A percentile compares a stretch with the other conserved stretches of the same genome.
phyloP scores from a whole-genome alignment of 2,888 invertebrate species.

The Leptarthrus brevirostris region DNA sequence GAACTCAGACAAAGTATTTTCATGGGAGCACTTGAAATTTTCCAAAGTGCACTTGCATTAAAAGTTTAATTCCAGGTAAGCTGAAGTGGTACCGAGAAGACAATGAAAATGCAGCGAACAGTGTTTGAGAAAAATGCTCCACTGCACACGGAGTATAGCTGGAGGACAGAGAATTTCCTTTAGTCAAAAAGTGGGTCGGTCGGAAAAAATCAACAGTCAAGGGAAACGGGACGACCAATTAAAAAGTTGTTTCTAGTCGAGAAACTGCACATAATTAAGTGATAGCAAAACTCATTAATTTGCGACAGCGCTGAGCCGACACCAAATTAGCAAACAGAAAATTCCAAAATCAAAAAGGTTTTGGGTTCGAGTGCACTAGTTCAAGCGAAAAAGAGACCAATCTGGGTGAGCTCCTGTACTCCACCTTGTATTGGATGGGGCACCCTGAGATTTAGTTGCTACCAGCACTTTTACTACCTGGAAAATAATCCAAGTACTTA shows the following conservation, averaged over 20 bases:
- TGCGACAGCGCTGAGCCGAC: background rate
- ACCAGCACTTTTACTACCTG: constrained; percentile 27
- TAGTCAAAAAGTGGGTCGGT: background rate
- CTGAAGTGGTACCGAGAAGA: background rate
- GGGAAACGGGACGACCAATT: constrained; percentile 1
- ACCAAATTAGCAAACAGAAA: constrained; percentile 13
- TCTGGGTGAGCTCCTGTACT: too few species aligned
- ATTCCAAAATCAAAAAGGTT: background rate
- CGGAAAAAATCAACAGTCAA: constrained; percentile 10
- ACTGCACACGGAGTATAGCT: background rate
- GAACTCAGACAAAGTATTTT: constrained; percentile 28
- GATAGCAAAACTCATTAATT: constrained; percentile 14
- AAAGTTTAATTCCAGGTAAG: constrained; percentile 46
- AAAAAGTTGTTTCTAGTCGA: constrained; percentile 27
- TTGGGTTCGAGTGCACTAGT: background rate
- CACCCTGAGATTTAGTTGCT: constrained; percentile 16
- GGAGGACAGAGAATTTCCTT: constrained; percentile 1
- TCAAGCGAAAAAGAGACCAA: too few species aligned
- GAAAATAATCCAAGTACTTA: constrained; percentile 49
- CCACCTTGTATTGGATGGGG: too few species aligned
- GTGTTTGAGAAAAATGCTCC: background rate
- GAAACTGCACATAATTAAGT: constrained; percentile 29
- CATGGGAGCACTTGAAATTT: constrained; percentile 43
- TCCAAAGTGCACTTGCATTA: constrained; percentile 39
- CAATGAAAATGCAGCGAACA: constrained; percentile 9